These are phyloP conservation scores for Pseudomyrmex cubaensis DNA, from an alignment of 1,140 invertebrate species.

Conservation along the genomic window DNA sequence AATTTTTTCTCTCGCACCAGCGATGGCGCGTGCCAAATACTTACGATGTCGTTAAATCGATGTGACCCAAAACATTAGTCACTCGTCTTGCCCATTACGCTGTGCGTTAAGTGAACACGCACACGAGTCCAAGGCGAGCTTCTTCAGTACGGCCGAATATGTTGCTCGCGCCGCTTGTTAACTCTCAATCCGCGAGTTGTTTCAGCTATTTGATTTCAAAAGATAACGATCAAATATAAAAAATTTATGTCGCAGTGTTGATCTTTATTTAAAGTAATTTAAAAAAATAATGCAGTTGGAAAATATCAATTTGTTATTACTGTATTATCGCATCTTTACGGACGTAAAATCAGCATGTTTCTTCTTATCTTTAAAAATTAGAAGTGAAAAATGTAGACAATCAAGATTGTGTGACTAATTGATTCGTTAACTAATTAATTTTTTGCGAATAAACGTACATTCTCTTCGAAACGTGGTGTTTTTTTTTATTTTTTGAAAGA, in stretches of 20 bases:
- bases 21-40: conserved; percentile 12
- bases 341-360: too few relatives aligned
- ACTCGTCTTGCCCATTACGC: conserved; percentile 61
- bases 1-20: background rate
- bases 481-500: background rate
- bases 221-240: background rate
- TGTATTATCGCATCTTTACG: too few relatives aligned
- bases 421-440: background rate
- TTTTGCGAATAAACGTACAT: background rate
- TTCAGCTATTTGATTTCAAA: background rate
- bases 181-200: background rate
- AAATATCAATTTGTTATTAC: background rate
- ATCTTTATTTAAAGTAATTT: background rate
- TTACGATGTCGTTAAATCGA: conserved; percentile 65
- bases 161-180: conserved; percentile 3
- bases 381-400: background rate
- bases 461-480: background rate
- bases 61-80: conserved; percentile 76
- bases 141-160: conserved; percentile 66
- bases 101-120: conserved; percentile 46
- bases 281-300: background rate
- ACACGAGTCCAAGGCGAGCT: conserved; percentile 70
- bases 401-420: background rate
- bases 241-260: background rate
- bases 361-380: too few relatives aligned